Evolutionary conservation across 2,113 vertebrate species (phyloP).

Genomic region (pig (Sus scrofa)): DNA sequence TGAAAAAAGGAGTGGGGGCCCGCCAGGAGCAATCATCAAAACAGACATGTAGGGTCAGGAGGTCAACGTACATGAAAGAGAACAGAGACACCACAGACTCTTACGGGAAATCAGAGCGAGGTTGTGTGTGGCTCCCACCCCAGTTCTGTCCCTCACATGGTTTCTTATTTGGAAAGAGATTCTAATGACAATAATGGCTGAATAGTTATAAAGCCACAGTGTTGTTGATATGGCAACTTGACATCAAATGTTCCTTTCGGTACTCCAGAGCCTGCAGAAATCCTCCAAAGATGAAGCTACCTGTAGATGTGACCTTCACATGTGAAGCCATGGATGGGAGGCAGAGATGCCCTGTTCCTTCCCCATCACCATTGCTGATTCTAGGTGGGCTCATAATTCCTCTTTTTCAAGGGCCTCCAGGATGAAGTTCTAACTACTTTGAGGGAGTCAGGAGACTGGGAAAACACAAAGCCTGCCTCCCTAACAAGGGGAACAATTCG

Average conservation of each 20-base stretch:
- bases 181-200: background rate
- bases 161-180: background rate
- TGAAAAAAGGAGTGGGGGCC: background rate
- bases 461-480: background rate
- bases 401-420: background rate
- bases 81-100: slow-evolving; percentile 36
- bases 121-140: background rate
- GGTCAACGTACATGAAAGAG: background rate
- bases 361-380: background rate
- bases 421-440: background rate
- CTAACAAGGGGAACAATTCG: background rate
- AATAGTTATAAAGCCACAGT: background rate
- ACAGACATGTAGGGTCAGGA: background rate
- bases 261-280: background rate
- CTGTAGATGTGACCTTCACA: background rate
- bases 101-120: background rate
- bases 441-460: background rate
- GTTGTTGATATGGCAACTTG: background rate
- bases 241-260: background rate
- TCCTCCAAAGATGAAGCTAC: background rate
- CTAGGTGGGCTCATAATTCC: background rate
- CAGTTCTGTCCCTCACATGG: background rate
- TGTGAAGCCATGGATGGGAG: accelerated
- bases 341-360: background rate
- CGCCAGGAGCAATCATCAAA: slow-evolving; percentile 37